Percentiles rank a stretch among this genome's conserved stretches.
These are phyloP conservation scores for Drosophila kambysellisi DNA, from an alignment of 2,888 invertebrate genomes.

Conservation along the genomic window DNA sequence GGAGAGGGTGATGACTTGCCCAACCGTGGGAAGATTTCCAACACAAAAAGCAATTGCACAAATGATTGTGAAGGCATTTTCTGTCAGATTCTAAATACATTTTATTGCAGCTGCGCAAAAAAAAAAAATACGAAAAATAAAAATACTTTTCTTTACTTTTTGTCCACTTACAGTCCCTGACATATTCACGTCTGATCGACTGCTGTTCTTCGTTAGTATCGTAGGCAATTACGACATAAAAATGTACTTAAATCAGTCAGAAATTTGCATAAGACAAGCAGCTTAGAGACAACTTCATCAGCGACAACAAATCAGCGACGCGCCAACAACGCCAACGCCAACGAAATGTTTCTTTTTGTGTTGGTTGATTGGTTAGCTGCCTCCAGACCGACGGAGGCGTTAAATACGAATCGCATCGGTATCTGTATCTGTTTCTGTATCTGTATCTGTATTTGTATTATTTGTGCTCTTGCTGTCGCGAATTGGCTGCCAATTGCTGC, in stretches of 20 bases:
- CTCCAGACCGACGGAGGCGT: constrained; percentile 50
- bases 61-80: constrained; percentile 59
- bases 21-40: constrained; percentile 82
- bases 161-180: constrained; percentile 18
- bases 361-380: constrained; percentile 56
- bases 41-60: constrained; percentile 63
- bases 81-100: constrained; percentile 52
- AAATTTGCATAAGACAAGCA: constrained; percentile 69
- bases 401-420: constrained; percentile 29
- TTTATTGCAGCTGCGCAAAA: constrained; percentile 71
- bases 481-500: constrained; percentile 63
- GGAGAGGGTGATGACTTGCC: constrained; percentile 79
- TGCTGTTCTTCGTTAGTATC: constrained; percentile 37
- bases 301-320: constrained; percentile 75
- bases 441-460: constrained; percentile 32
- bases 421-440: constrained; percentile 15
- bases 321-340: constrained; percentile 57
- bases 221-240: constrained; percentile 73
- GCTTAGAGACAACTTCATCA: constrained; percentile 70
- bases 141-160: neutral
- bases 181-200: constrained; percentile 33
- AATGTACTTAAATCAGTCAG: constrained; percentile 62
- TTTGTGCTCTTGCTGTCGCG: constrained; percentile 32
- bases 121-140: constrained; percentile 18
- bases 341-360: constrained; percentile 45